Percentiles rank a stretch among this genome's conserved stretches.
Evolutionary conservation across 2,113 vertebrate genomes (phyloP).

Genomic region (Todiramphus saurophagus): DNA sequence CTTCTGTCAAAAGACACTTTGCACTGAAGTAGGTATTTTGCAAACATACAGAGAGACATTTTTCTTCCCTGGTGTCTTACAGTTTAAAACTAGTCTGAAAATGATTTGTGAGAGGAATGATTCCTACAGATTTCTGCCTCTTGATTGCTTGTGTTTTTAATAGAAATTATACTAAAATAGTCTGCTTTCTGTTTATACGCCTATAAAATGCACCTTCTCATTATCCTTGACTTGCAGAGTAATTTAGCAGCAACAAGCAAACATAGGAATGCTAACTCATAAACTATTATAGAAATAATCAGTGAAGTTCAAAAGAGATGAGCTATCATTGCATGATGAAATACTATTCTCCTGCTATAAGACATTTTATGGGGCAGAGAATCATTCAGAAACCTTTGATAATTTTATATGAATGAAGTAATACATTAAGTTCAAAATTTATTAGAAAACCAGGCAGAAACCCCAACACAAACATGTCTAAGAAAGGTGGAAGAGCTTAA

Average conservation of each 20-base stretch:
- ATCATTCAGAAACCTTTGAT: not conserved
- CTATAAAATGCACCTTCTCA: not conserved
- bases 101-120: not conserved
- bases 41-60: constrained; percentile 26
- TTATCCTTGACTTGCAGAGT: not conserved
- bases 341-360: not conserved
- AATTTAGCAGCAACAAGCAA: not conserved
- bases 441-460: not conserved
- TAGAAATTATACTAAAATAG: not conserved
- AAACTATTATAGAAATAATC: not conserved
- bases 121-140: not conserved
- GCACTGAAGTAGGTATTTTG: constrained; percentile 27
- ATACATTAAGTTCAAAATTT: not conserved
- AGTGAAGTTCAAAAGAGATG: not conserved
- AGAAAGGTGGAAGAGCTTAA: not conserved
- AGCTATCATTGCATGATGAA: not conserved
- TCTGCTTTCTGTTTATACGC: not conserved
- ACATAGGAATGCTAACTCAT: not conserved
- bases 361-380: not conserved
- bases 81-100: constrained; percentile 13
- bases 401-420: not conserved
- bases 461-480: not conserved
- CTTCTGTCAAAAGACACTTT: constrained; percentile 27
- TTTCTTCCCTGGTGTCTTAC: not conserved
- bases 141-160: not conserved